Percentiles rank a stretch among this genome's conserved stretches.
Evolutionary conservation across 2,113 vertebrate genomes (phyloP).

Genomic region (Sialia sialis): DNA sequence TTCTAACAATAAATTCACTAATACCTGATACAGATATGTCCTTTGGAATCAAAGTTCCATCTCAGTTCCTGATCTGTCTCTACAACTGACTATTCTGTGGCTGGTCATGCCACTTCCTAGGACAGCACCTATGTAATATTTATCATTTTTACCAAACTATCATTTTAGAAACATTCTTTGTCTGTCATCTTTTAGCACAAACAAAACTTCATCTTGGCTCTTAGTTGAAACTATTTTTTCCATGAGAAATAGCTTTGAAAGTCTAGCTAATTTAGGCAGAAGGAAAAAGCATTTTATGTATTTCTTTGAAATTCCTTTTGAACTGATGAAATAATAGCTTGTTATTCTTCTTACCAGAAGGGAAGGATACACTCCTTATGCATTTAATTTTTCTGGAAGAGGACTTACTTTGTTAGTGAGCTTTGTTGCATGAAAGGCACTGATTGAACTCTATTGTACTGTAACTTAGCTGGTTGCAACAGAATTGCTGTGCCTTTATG

Average conservation of each 20-base stretch:
- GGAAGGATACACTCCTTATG: background rate
- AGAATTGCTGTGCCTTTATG: slow-evolving; percentile 66
- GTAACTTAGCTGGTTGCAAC: slow-evolving; percentile 52
- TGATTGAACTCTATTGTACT: slow-evolving; percentile 58
- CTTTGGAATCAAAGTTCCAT: background rate
- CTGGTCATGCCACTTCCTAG: background rate
- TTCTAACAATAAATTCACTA: background rate
- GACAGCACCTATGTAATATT: background rate
- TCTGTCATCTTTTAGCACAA: background rate
- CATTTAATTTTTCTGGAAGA: background rate
- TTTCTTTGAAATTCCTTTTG: background rate
- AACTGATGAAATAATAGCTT: background rate
- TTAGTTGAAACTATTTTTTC: background rate
- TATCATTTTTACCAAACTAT: background rate
- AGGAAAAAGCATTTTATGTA: background rate
- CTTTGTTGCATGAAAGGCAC: slow-evolving; percentile 52
- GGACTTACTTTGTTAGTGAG: slow-evolving; percentile 33
- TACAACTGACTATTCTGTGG: background rate
- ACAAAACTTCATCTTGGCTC: background rate
- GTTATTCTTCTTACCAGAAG: background rate
- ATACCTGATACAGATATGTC: background rate
- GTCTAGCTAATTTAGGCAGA: background rate
- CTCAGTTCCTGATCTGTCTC: background rate
- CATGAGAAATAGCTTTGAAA: background rate
- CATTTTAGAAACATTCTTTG: background rate